Evolutionary conservation across 2,797 vertebrate genomes (phyloP), one percentile per base, ranked within the genome.

Genomic region (Clarias platycephalus): DNA sequence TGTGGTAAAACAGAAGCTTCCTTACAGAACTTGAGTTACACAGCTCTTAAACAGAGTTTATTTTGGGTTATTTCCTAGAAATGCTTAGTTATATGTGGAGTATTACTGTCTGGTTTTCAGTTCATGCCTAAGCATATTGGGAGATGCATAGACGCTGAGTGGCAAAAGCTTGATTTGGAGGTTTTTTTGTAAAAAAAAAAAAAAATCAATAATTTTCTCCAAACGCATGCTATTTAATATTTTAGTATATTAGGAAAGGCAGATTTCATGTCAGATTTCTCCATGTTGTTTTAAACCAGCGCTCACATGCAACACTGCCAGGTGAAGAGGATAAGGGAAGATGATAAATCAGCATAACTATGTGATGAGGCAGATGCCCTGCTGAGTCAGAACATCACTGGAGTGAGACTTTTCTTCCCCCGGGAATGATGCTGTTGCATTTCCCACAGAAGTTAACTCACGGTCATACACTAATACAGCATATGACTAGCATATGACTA

Each of bases 1-100:
- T 92, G 91, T 92, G 86, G 83, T 86, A 91, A 91, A 94, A 94
- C 92, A 93, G 93, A 91, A 92, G 93, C 91, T 83, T 90, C 90
- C 91, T 90, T 90, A 90, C 90, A 91, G 90, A 91, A 88, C 90
- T 89, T 90, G 86, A 88, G 92, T 93, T 92, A 92, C 92, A 87
- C 62, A 83, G 90, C 89, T 84, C 83, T 90, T 90, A 81, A 87
- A 84, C 72, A 26, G 49, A 89, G 90, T 93, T 93, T 93, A 91
- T 91, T 94, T 93, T 93, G 89, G 88, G 91, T 90, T 75, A 75
- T 67, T 71, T 74, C 78, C 57, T 88, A 86, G 37, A 87, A 53
- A 84, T 90, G 90, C 88, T 89, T 86, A 88, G 88, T 89, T 91
- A 93, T 91, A 88, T 90, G 92, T 89, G 90, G 90, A 90, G 80